Evolutionary conservation across 2,888 invertebrate species (phyloP).

Genomic region (Sericinus montela): DNA sequence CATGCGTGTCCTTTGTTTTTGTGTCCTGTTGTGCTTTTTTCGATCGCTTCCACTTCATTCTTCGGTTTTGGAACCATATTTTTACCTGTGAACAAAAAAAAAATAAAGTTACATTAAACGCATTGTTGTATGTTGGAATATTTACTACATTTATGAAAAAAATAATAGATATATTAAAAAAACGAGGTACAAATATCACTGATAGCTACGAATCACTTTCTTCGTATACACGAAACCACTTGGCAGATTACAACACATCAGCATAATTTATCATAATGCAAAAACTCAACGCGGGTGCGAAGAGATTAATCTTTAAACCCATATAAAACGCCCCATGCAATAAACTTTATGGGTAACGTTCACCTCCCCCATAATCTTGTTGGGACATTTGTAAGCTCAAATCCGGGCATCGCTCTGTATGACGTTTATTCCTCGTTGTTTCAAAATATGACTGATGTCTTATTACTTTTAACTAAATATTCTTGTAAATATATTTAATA

Average conservation of each 20-base stretch:
- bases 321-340: conserved; percentile 51
- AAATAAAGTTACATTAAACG: no score
- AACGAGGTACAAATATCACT: no score
- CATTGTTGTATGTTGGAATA: no score
- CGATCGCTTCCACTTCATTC: conserved; percentile 99
- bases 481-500: no score
- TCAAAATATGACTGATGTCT: no score
- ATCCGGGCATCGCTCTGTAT: conserved; percentile 56
- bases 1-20: conserved; percentile 73
- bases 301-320: conserved; percentile 63
- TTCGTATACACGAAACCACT: conserved; percentile 22
- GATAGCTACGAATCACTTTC: no score
- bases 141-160: no score
- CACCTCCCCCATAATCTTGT: conserved; percentile 57
- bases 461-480: no score
- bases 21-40: conserved; percentile 97
- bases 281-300: conserved; percentile 28
- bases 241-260: conserved; percentile 27
- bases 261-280: conserved; percentile 12
- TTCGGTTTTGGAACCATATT: conserved; percentile 99
- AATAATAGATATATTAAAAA: no score
- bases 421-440: conserved; percentile 58
- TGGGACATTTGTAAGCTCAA: conserved; percentile 55
- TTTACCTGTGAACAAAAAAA: conserved; percentile 83
- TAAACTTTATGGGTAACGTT: conserved; percentile 54